Evolutionary conservation across 2,113 vertebrate species (phyloP).

Genomic region (Mustela nigripes): DNA sequence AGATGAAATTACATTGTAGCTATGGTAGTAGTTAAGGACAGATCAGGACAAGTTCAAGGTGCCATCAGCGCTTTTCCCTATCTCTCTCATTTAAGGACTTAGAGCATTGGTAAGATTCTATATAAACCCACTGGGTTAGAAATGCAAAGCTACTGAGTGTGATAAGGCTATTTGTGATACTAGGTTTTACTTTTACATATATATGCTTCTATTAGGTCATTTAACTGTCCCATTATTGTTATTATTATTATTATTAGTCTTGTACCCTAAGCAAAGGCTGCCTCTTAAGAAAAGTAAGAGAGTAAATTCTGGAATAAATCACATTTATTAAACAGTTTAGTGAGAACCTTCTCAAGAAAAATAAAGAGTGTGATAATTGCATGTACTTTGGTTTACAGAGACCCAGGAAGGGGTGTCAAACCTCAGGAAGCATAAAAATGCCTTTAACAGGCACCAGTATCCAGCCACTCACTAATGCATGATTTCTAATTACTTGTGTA

Average conservation of each 20-base stretch:
- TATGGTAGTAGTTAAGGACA: background rate
- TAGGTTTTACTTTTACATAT: constrained; percentile 42
- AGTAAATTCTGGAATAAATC: constrained; percentile 17
- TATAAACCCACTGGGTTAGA: background rate
- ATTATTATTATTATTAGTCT: background rate
- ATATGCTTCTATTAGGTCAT: background rate
- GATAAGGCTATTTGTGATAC: background rate
- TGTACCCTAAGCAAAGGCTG: background rate
- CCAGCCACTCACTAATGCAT: constrained; percentile 76
- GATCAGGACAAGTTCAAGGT: background rate
- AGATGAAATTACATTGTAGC: background rate
- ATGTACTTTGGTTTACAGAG: background rate
- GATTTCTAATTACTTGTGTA: constrained; percentile 86
- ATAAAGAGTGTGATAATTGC: constrained; percentile 4
- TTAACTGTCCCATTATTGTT: background rate
- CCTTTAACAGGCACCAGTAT: constrained; percentile 69
- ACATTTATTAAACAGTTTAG: constrained; percentile 18
- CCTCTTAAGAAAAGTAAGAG: constrained; percentile 55
- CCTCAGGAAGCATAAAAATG: constrained; percentile 76
- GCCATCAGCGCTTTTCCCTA: background rate
- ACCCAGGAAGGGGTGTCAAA: background rate
- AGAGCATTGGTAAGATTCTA: background rate
- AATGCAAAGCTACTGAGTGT: background rate
- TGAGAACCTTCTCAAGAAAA: constrained; percentile 50
- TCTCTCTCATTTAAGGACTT: background rate